phyloP scores from a whole-genome alignment of 2,113 vertebrate genomes.

The Caranx ignobilis region DNA sequence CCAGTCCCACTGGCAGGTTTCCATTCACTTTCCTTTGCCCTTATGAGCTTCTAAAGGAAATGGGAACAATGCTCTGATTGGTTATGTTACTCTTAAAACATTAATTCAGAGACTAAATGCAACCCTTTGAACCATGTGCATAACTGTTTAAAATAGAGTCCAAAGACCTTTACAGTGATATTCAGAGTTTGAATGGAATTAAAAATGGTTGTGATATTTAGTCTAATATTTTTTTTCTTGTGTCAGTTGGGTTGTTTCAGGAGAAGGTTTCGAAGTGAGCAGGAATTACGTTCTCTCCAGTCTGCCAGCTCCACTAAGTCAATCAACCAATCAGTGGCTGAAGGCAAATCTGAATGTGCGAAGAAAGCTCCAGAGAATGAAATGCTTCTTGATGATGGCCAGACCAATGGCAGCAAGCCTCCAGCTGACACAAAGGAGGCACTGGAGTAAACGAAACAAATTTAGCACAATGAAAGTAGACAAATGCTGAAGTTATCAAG shows the following conservation, averaged over 20 bases:
- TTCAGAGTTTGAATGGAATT: background rate
- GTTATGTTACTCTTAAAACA: too few relatives aligned
- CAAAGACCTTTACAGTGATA: too few relatives aligned
- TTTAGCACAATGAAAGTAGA: too few relatives aligned
- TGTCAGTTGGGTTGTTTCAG: constrained; percentile 76
- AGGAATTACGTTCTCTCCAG: too few relatives aligned
- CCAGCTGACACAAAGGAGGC: background rate
- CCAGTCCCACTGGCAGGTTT: too few relatives aligned
- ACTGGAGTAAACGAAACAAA: background rate
- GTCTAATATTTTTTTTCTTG: constrained; percentile 13
- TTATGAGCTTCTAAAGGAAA: too few relatives aligned
- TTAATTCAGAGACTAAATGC: too few relatives aligned
- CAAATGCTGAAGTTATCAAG: background rate
- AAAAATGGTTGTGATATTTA: background rate
- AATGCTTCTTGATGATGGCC: background rate
- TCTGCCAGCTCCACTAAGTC: too few relatives aligned
- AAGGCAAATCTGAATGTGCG: background rate
- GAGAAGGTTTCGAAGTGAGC: constrained; percentile 22
- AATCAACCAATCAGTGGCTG: background rate
- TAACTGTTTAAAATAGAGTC: too few relatives aligned
- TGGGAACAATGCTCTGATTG: too few relatives aligned
- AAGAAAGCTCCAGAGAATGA: background rate
- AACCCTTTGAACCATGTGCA: too few relatives aligned
- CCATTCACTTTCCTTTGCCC: too few relatives aligned
- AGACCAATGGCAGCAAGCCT: background rate